Evolutionary conservation across 2,113 vertebrate genomes (phyloP).

Genomic region (Albula goreensis): DNA sequence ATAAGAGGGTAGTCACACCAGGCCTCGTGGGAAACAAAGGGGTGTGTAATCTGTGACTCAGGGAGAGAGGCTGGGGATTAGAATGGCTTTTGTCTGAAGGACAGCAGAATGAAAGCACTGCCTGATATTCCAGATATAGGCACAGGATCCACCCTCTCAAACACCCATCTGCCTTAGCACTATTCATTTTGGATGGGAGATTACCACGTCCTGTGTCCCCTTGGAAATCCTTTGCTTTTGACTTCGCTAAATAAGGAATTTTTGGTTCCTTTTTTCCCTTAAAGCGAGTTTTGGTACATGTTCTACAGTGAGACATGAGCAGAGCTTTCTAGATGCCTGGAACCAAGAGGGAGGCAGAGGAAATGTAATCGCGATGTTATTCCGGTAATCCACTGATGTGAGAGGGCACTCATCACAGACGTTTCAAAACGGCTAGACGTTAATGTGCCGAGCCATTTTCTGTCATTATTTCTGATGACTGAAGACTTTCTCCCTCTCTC

Average conservation of each 20-base stretch:
- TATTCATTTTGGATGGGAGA: background rate
- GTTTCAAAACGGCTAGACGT: background rate
- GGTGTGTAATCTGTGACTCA: background rate
- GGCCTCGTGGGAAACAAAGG: background rate
- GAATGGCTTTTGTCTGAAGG: background rate
- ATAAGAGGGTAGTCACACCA: background rate
- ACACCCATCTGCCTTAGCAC: background rate
- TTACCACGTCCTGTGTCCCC: background rate
- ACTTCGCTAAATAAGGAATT: background rate
- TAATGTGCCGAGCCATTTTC: background rate
- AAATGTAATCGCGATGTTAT: background rate
- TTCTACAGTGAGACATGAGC: background rate
- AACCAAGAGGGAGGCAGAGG: background rate
- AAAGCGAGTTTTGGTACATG: no score
- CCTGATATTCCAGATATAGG: background rate
- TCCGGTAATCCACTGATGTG: background rate
- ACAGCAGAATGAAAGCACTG: background rate
- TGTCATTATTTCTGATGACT: background rate
- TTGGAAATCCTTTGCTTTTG: no score
- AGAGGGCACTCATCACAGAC: background rate
- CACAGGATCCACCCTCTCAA: background rate
- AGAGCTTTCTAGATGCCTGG: background rate
- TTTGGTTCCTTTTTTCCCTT: background rate
- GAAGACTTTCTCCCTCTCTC: background rate
- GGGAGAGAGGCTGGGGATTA: background rate